phyloP scores from a whole-genome alignment of 1,140 invertebrate genomes.

The Magallana ariakensis region DNA sequence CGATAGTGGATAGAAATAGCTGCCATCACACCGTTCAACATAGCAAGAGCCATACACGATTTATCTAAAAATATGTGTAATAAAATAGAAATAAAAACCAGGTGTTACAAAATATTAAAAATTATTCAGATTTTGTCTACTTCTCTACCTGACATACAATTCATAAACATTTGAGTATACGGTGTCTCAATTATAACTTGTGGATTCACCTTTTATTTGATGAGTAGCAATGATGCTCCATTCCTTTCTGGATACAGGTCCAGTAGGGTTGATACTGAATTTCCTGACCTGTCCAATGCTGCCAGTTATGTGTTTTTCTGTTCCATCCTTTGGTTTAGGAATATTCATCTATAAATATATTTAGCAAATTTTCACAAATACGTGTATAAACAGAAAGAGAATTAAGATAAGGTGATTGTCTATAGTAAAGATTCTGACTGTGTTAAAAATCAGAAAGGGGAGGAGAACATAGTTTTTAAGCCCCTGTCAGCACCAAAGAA shows the following conservation, averaged over 20 bases:
- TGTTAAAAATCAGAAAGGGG: too few relatives aligned
- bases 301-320: background rate
- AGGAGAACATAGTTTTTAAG: too few relatives aligned
- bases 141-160: too few relatives aligned
- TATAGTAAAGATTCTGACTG: too few relatives aligned
- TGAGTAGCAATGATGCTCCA: constrained; percentile 65
- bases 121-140: too few relatives aligned
- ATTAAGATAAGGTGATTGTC: too few relatives aligned
- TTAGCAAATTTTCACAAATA: background rate
- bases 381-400: too few relatives aligned
- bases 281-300: constrained; percentile 54
- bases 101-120: background rate
- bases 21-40: constrained; percentile 84
- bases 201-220: constrained; percentile 59
- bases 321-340: constrained; percentile 28
- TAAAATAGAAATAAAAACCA: background rate
- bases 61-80: constrained; percentile 56
- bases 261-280: constrained; percentile 64
- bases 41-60: constrained; percentile 80
- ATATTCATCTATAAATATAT: background rate
- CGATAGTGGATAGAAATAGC: constrained; percentile 83
- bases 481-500: too few relatives aligned
- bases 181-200: too few relatives aligned
- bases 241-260: constrained; percentile 56
- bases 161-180: too few relatives aligned